Evolutionary conservation across 2,113 vertebrate genomes (phyloP), one percentile per base, ranked within the genome.

Genomic region (Cinclus mexicanus): DNA sequence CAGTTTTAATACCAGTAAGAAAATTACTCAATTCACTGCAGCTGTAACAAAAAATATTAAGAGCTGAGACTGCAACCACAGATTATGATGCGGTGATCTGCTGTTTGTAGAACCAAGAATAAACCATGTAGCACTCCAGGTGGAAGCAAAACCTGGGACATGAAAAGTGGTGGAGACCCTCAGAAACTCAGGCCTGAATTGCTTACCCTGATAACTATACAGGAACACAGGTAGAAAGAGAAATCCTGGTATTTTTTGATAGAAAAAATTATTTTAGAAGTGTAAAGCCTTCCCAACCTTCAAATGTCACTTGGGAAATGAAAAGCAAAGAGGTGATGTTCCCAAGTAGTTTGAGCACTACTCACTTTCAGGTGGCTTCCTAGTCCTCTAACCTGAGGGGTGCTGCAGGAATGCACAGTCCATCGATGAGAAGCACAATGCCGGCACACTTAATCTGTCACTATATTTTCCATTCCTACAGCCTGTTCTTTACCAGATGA

Each of bases 321-420:
- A 65, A 89, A 87, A 67, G 3, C 11, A 29, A 75, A 50, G 75
- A 42, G 25, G 9, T 61, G 22, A 70, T 37, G 35, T 16, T 90
- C 26, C 44, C 28, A 63, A 71, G 65, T 3, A 55, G 22, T 31
- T 44, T 0, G 0, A 70, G 10, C 0, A 1, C 35, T 42, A n/a
- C 52, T 60, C 0, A 5, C 28, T 64, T 68, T 56, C 67, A 83
- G 33, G 61, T 71, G 61, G 13, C 39, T 55, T 76, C 71, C 35
- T 22, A n/a, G 44, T 24, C 24, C 31, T 65, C 14, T 12, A 68
- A 47, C 53, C 67, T 9, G 35, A 83, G 47, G 31, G 31, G 31
- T 37, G 23, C 72, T 9, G 76, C 24, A 77, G 59, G 37, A 55
- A 80, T 10, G 3, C 0, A 0, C 44, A 64, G n/a, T 24, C 49